Evolutionary conservation across 1,140 invertebrate genomes (phyloP).

Genomic region (Phthorimaea operculella): DNA sequence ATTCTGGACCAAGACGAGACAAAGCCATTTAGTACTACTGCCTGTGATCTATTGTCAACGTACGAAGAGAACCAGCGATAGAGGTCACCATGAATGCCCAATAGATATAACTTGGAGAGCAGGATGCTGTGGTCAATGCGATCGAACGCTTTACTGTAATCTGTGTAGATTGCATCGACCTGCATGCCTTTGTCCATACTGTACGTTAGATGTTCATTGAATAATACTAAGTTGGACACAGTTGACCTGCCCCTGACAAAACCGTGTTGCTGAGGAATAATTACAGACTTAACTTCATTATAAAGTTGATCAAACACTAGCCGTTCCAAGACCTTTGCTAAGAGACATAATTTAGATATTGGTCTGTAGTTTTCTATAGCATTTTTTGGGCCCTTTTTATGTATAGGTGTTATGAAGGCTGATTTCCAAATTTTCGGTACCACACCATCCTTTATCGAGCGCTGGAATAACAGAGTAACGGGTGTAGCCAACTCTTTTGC

Average conservation of each 20-base stretch:
- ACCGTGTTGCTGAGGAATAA: not conserved
- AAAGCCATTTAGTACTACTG: conserved; percentile 17
- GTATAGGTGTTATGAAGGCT: conserved; percentile 1
- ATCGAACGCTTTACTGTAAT: conserved; percentile 29
- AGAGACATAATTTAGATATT: conserved; percentile 4
- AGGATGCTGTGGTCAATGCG: conserved; percentile 11
- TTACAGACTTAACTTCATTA: not conserved
- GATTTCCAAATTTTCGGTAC: not conserved
- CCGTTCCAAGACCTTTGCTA: not conserved
- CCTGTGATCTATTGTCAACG: conserved; percentile 15
- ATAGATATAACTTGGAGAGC: not conserved
- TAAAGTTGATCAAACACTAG: not conserved
- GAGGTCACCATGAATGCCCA: conserved; percentile 11
- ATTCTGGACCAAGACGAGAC: conserved; percentile 10
- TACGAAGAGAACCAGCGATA: conserved; percentile 20
- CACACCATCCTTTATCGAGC: not conserved
- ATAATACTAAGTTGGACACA: not conserved
- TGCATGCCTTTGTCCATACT: conserved; percentile 1
- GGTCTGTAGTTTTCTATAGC: conserved; percentile 6
- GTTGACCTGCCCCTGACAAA: conserved; percentile 2
- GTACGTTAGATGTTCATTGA: not conserved
- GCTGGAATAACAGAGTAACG: not conserved
- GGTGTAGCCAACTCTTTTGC: not conserved
- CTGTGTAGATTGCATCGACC: conserved; percentile 26
- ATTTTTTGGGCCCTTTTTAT: not conserved